phyloP scores from a whole-genome alignment of 1,140 invertebrate species.

The Drosophila mayri region DNA sequence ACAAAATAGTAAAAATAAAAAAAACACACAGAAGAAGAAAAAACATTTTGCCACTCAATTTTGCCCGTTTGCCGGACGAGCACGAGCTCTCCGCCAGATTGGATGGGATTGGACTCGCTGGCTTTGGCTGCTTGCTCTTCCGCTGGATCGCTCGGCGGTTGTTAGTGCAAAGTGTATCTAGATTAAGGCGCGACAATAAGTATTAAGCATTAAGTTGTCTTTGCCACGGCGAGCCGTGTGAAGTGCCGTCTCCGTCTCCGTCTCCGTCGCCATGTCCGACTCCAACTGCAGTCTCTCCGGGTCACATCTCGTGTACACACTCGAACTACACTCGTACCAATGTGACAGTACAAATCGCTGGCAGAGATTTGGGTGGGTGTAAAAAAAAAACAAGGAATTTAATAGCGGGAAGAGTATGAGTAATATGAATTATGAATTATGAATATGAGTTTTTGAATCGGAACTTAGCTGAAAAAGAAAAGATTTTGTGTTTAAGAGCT shows the following conservation, averaged over 20 bases:
- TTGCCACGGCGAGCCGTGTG: slow-evolving; percentile 67
- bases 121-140: slow-evolving; percentile 34
- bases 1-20: slow-evolving; percentile 41
- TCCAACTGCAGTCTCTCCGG: slow-evolving; percentile 20
- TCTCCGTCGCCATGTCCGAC: slow-evolving; percentile 26
- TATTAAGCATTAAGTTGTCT: slow-evolving; percentile 81
- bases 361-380: slow-evolving; percentile 27
- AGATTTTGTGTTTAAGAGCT: too few relatives aligned
- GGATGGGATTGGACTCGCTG: slow-evolving; percentile 27
- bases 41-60: slow-evolving; percentile 78
- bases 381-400: not conserved
- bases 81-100: slow-evolving; percentile 62
- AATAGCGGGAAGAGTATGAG: too few relatives aligned
- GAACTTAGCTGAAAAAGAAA: too few relatives aligned
- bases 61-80: slow-evolving; percentile 60
- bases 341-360: slow-evolving; percentile 49
- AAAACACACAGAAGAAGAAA: slow-evolving; percentile 4
- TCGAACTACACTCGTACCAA: slow-evolving; percentile 28
- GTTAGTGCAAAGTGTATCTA: slow-evolving; percentile 82
- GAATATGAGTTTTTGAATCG: too few relatives aligned
- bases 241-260: slow-evolving; percentile 61
- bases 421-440: too few relatives aligned
- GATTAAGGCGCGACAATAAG: slow-evolving; percentile 84
- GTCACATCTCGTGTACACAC: slow-evolving; percentile 33
- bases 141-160: slow-evolving; percentile 34